phyloP scores from a whole-genome alignment of 2,888 invertebrate genomes.

The Dasysyrphus tricinctus region DNA sequence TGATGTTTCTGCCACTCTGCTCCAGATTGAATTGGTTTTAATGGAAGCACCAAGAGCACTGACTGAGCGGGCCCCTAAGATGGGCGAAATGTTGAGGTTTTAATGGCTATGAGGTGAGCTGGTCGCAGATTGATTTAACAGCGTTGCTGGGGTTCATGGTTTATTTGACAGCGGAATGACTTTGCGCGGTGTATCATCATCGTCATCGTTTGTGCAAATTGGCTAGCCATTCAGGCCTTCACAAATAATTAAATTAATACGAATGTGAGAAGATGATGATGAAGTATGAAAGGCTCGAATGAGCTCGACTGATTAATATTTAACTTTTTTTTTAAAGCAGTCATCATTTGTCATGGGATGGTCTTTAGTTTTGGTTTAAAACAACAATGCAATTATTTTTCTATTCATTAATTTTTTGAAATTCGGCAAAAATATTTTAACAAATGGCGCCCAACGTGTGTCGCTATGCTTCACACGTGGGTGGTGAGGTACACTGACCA shows the following conservation, averaged over 20 bases:
- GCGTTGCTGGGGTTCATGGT: conserved; percentile 42
- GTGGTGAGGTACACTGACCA: no score
- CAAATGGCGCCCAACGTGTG: no score
- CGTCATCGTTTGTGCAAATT: conserved; percentile 41
- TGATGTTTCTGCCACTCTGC: conserved; percentile 44
- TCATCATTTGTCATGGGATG: not conserved
- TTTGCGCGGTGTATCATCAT: conserved; percentile 33
- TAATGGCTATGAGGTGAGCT: conserved; percentile 22
- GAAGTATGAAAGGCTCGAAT: conserved; percentile 4
- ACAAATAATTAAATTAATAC: conserved; percentile 58
- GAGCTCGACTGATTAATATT: conserved; percentile 4
- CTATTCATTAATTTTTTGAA: no score
- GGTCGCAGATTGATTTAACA: conserved; percentile 64
- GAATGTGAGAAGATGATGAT: conserved; percentile 17
- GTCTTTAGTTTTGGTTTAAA: not conserved
- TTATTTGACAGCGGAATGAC: conserved; percentile 66
- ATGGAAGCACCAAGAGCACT: conserved; percentile 28
- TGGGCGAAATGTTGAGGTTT: conserved; percentile 23
- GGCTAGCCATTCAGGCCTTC: conserved; percentile 17
- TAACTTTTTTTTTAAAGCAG: not conserved
- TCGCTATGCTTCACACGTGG: no score
- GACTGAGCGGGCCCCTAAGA: not conserved
- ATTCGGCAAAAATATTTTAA: no score
- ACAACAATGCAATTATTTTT: not conserved
- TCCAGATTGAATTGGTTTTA: conserved; percentile 68